Evolutionary conservation across 1,140 invertebrate genomes (phyloP).

Genomic region (Panulirus ornatus): DNA sequence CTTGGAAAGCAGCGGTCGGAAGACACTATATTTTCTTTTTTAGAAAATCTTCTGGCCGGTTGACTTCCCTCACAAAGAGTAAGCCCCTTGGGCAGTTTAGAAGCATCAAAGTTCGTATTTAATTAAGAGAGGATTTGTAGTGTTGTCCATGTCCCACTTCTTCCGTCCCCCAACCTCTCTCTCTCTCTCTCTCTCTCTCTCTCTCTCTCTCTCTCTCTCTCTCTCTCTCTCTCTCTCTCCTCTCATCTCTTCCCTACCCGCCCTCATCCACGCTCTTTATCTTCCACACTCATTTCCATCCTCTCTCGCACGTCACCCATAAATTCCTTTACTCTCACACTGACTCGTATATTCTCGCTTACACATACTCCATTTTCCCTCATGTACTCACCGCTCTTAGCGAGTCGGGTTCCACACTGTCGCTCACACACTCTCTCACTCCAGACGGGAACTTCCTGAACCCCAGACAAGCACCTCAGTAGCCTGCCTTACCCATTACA

Average conservation of each 20-base stretch:
- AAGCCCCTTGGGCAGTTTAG: too few species aligned
- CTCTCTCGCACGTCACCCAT: background rate
- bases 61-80: too few species aligned
- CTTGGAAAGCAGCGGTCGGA: too few species aligned
- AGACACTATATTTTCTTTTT: too few species aligned
- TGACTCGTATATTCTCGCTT: constrained; percentile 47
- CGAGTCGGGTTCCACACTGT: constrained; percentile 18
- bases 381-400: constrained; percentile 55
- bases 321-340: background rate
- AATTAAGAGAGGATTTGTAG: too few species aligned
- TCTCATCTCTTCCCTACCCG: background rate
- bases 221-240: background rate
- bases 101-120: too few species aligned
- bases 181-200: background rate
- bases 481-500: background rate
- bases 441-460: too few species aligned
- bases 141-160: background rate
- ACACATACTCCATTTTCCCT: constrained; percentile 51
- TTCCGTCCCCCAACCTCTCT: too few species aligned
- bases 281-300: background rate
- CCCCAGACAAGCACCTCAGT: background rate
- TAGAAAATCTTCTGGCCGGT: too few species aligned
- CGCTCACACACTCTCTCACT: background rate
- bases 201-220: constrained; percentile 10
- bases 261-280: background rate